Evolutionary conservation across 2,113 vertebrate genomes (phyloP).

Genomic region (Callipepla squamata): DNA sequence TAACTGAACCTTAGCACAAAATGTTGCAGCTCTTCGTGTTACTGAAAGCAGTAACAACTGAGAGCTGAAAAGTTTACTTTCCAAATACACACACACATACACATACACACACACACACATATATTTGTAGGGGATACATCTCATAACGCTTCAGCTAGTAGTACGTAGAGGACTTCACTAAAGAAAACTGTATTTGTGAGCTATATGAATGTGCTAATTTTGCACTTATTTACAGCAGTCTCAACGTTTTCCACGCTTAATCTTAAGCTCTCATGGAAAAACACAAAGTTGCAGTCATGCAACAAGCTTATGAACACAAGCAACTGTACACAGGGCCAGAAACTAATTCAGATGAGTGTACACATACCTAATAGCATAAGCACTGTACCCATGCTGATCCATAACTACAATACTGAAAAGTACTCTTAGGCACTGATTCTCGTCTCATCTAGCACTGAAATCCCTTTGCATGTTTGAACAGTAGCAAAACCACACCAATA

Average conservation of each 20-base stretch:
- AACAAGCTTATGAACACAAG: neutral
- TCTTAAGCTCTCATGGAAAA: neutral
- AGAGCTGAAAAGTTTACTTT: neutral
- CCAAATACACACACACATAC: neutral
- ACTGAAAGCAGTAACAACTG: neutral
- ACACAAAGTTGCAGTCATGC: neutral
- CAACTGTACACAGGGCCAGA: neutral
- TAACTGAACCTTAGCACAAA: neutral
- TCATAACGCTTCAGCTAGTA: neutral
- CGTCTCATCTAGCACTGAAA: neutral
- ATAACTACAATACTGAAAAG: neutral
- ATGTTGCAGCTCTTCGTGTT: neutral
- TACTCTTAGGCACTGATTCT: neutral
- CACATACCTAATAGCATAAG: neutral
- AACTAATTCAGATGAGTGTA: neutral
- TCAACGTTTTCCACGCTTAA: neutral
- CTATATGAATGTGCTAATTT: neutral
- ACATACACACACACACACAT: too few species aligned
- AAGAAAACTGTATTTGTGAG: neutral
- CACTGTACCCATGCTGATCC: neutral
- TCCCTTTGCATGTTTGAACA: neutral
- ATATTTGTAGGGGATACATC: neutral
- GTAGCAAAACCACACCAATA: neutral
- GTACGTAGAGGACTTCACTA: rapidly evolving
- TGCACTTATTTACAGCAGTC: neutral